Evolutionary conservation across 1,140 invertebrate species (phyloP), one percentile per base, ranked within the genome.

Genomic region (Helicoverpa armigera): DNA sequence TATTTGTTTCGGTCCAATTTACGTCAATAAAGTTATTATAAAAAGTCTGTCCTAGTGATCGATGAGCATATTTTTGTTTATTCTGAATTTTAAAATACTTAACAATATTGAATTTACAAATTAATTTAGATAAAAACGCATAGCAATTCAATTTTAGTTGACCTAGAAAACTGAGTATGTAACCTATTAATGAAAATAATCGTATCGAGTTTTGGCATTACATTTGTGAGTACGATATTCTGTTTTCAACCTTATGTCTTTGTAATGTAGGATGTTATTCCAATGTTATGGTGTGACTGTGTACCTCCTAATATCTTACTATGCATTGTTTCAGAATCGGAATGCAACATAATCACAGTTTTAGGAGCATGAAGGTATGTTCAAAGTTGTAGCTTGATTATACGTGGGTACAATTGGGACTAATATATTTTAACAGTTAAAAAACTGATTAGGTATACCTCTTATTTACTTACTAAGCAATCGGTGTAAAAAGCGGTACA

Each of bases 311-410:
- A 70, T 53, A 70, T 53, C 29, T 53, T 65, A 67, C 2, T 54
- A 7, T 67, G n/a, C 18, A 18, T 77, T 77, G 60, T 77, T 77
- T 77, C 75, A 77, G 75, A 54, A 9, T n/a, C n/a, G 51, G 10
- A 54, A 77, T 80, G 67, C 29, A 73, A 18, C 74, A 83, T 12
- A 81, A 14, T 35, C 14, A 82, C 18, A 53, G 50, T 31, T 79
- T 60, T 23, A 81, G 76, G 56, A 83, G 82, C 56, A 83, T 86
- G 83, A 86, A 86, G 85, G 85, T 82, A 79, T 31, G 83, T 70
- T 53, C 2, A 63, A 63, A 23, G 43, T 43, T 29, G 16, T n/a
- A 31, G 3, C 14, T 67, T 63, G 13, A 35, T 50, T 76, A 50
- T 60, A 12, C 23, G 2, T 23, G 2, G 23, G 23, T 23, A 23